Percentiles rank a stretch among this genome's conserved stretches.
Evolutionary conservation across 2,797 vertebrate species (phyloP).

Genomic region (Xiphophorus birchmanni): DNA sequence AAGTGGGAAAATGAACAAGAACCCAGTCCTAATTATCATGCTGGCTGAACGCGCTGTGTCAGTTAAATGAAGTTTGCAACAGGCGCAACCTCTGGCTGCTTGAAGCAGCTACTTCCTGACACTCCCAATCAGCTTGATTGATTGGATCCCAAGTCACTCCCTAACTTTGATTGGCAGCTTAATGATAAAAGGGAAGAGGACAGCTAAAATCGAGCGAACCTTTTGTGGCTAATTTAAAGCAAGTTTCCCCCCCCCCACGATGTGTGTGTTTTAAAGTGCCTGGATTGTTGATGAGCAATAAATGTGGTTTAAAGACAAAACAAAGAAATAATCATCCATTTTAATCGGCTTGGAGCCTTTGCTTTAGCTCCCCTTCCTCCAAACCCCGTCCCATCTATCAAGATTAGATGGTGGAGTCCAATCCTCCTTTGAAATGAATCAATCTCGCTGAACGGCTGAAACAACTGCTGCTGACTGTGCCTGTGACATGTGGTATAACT

Average conservation of each 20-base stretch:
- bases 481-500: constrained; percentile 51
- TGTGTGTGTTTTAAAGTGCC: constrained; percentile 20
- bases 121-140: constrained; percentile 84
- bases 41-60: constrained; percentile 69
- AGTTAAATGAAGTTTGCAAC: constrained; percentile 75
- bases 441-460: constrained; percentile 56
- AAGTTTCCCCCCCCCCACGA: constrained; percentile 21
- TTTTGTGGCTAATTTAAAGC: constrained; percentile 63
- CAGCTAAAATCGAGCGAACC: constrained; percentile 52
- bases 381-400: constrained; percentile 69
- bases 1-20: constrained; percentile 66
- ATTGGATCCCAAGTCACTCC: constrained; percentile 75
- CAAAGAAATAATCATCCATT: constrained; percentile 61
- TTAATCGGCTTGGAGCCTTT: constrained; percentile 56
- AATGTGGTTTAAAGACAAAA: constrained; percentile 36
- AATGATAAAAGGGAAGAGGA: constrained; percentile 68
- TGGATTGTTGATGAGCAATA: constrained; percentile 35
- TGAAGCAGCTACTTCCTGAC: constrained; percentile 82
- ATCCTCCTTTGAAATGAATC: constrained; percentile 62
- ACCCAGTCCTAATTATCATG: constrained; percentile 71
- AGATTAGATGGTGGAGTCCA: constrained; percentile 64
- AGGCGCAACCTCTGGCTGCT: constrained; percentile 76
- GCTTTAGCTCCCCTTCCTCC: constrained; percentile 29
- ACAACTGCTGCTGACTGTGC: constrained; percentile 57
- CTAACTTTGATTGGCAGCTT: constrained; percentile 80